Evolutionary conservation across 2,113 vertebrate species (phyloP), one percentile per base, ranked within the genome.

Genomic region (Entelurus aequoreus): DNA sequence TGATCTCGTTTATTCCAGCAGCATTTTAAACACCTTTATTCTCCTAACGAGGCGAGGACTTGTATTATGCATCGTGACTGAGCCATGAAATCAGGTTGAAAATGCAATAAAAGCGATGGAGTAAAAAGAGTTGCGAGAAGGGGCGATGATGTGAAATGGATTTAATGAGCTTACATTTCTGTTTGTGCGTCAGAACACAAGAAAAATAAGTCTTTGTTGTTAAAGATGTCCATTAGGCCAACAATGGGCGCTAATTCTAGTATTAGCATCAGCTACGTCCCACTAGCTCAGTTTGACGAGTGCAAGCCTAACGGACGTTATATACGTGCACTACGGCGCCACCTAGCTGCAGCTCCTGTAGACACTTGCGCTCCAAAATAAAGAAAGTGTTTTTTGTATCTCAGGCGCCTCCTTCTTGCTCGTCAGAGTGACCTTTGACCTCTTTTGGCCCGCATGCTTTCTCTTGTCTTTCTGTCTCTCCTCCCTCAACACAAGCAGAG

Each of bases 321-420:
- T 59, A 76, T 35, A 59, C 51, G 48, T 60, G 14, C 70, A 68
- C 37, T 63, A 77, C 71, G 80, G 67, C 49, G 38, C 57, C 47
- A 66, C 37, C 60, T 78, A 75, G 78, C 61, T 77, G 79, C 16
- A 71, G 76, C 63, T 84, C 82, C 86, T 93, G 90, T 94, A 91
- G 90, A 91, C 85, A 78, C 91, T 78, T 91, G 87, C 92, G 87
- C 91, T 88, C 79, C 82, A 83, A 70, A 85, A 89, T 92, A 88
- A 89, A 88, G 77, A 46, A 11, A 46, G 3, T 8, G 75, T 78
- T 80, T 81, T 80, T 83, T 83, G 83, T 83, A 85, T 82, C 81
- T 84, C 60, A 78, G 79, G 10, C 56, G 72, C 59, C 68, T 76
- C 60, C 66, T 52, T 87, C 73, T 85, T 83, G 68, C 74, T 77